These are phyloP conservation scores for Notothenia rossii DNA, from an alignment of 2,113 vertebrate species.

Conservation along the genomic window DNA sequence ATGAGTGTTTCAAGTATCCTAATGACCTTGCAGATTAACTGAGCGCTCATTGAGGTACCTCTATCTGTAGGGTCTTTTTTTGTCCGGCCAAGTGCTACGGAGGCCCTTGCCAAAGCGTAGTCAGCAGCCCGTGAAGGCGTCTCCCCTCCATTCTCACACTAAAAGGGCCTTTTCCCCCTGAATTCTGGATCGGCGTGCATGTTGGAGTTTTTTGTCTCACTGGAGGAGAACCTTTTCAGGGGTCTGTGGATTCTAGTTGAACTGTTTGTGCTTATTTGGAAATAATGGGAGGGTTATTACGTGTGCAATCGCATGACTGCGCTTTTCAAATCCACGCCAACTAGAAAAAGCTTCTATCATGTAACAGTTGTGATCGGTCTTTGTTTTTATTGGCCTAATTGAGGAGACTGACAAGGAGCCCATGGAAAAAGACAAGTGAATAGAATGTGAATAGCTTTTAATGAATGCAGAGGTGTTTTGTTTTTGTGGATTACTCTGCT, in stretches of 20 bases:
- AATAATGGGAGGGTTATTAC: conserved; percentile 83
- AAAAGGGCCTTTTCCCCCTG: conserved; percentile 84
- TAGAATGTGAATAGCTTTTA: conserved; percentile 36
- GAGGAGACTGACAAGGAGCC: conserved; percentile 48
- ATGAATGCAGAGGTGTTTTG: conserved; percentile 64
- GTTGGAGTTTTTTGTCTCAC: conserved; percentile 82
- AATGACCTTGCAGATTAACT: conserved; percentile 91
- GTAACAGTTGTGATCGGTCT: conserved; percentile 41
- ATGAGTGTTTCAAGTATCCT: conserved; percentile 92
- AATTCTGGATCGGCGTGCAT: conserved; percentile 80
- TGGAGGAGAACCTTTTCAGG: conserved; percentile 77
- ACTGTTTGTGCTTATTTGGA: conserved; percentile 81
- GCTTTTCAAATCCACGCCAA: conserved; percentile 86
- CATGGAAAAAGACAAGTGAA: conserved; percentile 49
- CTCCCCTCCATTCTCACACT: conserved; percentile 90
- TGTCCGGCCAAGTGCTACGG: conserved; percentile 87
- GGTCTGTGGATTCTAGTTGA: conserved; percentile 69
- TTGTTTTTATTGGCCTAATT: conserved; percentile 75
- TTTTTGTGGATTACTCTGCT: conserved; percentile 43
- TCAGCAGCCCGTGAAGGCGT: conserved; percentile 97
- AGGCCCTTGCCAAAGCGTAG: conserved; percentile 89
- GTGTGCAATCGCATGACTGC: conserved; percentile 90
- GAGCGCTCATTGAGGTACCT: conserved; percentile 88
- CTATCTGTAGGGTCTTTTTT: conserved; percentile 74
- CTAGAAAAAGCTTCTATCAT: conserved; percentile 42